Percentiles rank a stretch among this genome's conserved stretches.
Conservation (phyloP, 2,113 vertebrate genomes). For the Excalfactoria chinensis region DNA sequence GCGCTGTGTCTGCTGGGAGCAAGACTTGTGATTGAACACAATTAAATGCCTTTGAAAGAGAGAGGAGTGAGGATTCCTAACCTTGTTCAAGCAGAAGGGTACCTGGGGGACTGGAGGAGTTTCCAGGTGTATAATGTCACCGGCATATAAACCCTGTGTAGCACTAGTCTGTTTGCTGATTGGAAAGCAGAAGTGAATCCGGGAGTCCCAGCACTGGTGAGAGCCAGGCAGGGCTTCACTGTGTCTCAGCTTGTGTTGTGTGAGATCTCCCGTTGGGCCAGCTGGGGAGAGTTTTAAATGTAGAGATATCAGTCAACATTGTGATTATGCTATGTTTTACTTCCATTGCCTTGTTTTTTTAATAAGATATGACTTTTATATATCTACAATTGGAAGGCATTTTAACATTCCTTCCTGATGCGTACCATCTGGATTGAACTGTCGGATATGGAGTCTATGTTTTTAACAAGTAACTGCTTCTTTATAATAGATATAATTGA, state of each 20-base stretch:
- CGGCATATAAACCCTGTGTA: not conserved
- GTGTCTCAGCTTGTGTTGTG: not conserved
- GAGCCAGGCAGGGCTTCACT: conserved; percentile 2
- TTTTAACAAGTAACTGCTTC: conserved; percentile 16
- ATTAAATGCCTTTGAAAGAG: not conserved
- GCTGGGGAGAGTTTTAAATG: not conserved
- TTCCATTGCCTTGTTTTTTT: not conserved
- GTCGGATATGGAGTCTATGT: not conserved
- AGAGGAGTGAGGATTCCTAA: not conserved
- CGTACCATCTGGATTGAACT: not conserved
- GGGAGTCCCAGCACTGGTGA: not conserved
- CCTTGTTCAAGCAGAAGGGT: not conserved
- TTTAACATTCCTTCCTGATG: not conserved
- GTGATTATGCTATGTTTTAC: not conserved
- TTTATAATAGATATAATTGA: not conserved
- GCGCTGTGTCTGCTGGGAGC: not conserved
- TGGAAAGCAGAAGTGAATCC: not conserved
- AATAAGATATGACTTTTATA: not conserved
- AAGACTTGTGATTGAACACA: not conserved
- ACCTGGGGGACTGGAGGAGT: not conserved
- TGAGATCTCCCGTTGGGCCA: not conserved
- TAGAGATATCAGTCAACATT: not conserved
- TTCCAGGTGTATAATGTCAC: not conserved
- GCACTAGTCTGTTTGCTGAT: not conserved
- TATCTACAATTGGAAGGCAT: not conserved